Evolutionary conservation across 2,113 vertebrate genomes (phyloP).

Genomic region (Piaya cayana): DNA sequence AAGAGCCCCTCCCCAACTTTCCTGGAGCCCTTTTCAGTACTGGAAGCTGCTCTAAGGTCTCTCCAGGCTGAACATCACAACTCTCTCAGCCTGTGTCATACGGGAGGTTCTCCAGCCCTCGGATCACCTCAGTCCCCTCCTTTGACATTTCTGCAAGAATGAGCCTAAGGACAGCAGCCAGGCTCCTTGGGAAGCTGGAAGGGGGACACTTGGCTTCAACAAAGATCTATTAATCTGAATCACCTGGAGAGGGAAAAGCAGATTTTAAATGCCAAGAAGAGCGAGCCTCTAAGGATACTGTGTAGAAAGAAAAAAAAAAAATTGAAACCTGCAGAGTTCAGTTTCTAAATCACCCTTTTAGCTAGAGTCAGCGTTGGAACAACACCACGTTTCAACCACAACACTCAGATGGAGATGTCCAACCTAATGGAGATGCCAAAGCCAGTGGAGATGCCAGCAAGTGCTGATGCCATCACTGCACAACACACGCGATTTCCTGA

Average conservation of each 20-base stretch:
- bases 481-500: accelerated
- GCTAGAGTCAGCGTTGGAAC: background rate
- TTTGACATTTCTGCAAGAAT: background rate
- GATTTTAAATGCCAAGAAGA: background rate
- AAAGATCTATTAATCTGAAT: background rate
- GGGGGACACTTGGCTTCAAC: background rate
- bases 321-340: background rate
- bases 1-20: too few species aligned
- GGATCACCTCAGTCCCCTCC: too few species aligned
- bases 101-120: too few species aligned
- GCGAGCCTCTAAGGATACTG: background rate
- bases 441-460: accelerated
- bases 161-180: background rate
- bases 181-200: background rate
- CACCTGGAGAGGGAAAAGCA: background rate
- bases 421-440: too few species aligned
- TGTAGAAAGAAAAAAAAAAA: background rate
- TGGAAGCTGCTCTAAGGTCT: too few species aligned
- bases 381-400: accelerated
- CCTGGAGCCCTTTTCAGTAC: too few species aligned
- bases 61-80: too few species aligned
- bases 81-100: too few species aligned
- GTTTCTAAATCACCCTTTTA: background rate
- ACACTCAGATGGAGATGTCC: accelerated
- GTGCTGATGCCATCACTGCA: background rate